Base-by-base conservation (phyloP, 2,797 vertebrate species). In the Ciconia nigra region DNA sequence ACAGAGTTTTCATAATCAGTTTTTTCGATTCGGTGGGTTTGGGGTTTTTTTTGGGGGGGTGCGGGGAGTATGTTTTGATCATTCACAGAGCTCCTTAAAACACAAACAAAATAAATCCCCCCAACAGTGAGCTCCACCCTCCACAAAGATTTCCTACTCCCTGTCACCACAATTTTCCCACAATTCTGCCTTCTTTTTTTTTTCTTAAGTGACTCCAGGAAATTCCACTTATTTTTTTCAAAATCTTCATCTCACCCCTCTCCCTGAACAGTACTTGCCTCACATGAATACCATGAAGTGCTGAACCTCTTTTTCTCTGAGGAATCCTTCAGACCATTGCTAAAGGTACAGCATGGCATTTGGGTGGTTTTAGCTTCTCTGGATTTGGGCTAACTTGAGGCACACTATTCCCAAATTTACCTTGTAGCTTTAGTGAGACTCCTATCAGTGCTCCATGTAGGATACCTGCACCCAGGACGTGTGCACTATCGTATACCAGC, bases 401-500 rank as follows among this genome's bases (percentile, higher is more conserved):
- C 28, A 49, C 29, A 24, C 7, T 7, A 9, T 72, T 80, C 28
- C 11, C 33, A 76, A 62, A 29, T 67, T 73, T 35, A 13, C 22
- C 35, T 42, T 35, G 11, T 17, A 89, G 16, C 19, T 83, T 80
- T 35, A 46, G 21, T 31, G n/a, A 74, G 49, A 54, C 11, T 14
- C 2, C 31, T 57, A 6, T 28, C 13, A 37, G 37, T 21, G 42
- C 18, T 55, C 41, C 11, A 4, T 5, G 35, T 5, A 61, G 55
- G 14, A n/a, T n/a, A 55, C 4, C 11, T 54, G 26, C 14, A 7
- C 15, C 29, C 17, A 39, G 55, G 59, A 39, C 41, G 42, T 4
- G 3, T 1, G 3, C 20, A 28, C 12, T 61, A 1, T 20, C 2
- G 0, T 35, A 17, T 7, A 42, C 15, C 47, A 83, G 6, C 9